These are phyloP conservation scores for Urocynchramus pylzowi DNA, from an alignment of 2,113 vertebrate species.

Conservation along the genomic window DNA sequence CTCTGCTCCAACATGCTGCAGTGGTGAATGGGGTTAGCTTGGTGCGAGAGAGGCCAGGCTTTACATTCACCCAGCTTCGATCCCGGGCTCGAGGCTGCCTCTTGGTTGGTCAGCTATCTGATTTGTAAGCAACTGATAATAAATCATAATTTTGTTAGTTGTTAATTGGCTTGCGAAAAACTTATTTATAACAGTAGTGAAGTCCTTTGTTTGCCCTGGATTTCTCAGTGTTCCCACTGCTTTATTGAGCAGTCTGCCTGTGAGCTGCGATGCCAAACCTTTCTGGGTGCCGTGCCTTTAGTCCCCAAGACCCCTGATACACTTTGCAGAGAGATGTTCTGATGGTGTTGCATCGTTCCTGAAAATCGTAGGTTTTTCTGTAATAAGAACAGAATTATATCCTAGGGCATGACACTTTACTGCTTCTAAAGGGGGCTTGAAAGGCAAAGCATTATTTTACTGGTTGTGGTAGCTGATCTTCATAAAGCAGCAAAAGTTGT, in stretches of 20 bases:
- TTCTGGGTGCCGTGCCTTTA: not conserved
- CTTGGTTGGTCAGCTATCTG: too few relatives aligned
- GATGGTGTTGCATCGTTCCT: not conserved
- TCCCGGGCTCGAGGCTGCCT: too few relatives aligned
- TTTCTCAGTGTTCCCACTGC: not conserved
- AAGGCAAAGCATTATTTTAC: not conserved
- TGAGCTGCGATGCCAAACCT: not conserved
- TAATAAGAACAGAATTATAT: not conserved
- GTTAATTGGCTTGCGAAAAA: too few relatives aligned
- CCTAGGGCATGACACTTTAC: not conserved
- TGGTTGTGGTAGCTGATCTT: not conserved
- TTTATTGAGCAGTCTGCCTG: not conserved
- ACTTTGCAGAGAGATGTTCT: not conserved
- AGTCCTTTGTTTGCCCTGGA: accelerated
- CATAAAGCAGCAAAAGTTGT: not conserved
- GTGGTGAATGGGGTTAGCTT: too few relatives aligned
- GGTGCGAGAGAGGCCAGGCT: too few relatives aligned
- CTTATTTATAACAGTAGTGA: not conserved
- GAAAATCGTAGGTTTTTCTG: not conserved
- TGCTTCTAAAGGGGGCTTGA: not conserved
- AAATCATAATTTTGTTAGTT: too few relatives aligned
- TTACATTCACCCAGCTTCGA: too few relatives aligned
- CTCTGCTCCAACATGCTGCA: too few relatives aligned
- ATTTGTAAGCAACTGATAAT: too few relatives aligned
- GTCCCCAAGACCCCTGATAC: not conserved